Evolutionary conservation across 2,797 vertebrate genomes (phyloP).

Genomic region (Heliangelus exortis): DNA sequence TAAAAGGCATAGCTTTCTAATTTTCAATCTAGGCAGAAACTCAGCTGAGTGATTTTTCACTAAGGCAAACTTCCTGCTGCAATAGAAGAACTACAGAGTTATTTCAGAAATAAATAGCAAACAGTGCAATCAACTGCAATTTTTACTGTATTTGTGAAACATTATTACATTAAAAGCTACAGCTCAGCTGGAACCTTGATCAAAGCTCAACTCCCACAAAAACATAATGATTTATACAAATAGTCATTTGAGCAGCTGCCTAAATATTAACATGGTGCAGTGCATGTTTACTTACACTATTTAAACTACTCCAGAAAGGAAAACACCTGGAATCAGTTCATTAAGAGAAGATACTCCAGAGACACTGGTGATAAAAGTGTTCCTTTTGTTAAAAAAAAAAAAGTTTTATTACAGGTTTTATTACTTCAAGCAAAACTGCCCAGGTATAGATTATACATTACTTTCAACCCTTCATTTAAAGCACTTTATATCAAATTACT

Average conservation of each 20-base stretch:
- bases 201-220: neutral
- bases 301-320: neutral
- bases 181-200: neutral
- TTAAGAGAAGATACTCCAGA: neutral
- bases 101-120: neutral
- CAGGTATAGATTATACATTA: neutral
- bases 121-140: neutral
- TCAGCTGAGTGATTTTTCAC: neutral
- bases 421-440: neutral
- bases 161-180: neutral
- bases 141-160: neutral
- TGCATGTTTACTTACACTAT: neutral
- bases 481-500: neutral
- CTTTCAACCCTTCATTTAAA: neutral
- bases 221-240: neutral
- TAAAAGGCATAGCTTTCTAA: neutral
- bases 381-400: too few species aligned
- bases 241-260: neutral
- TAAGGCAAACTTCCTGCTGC: neutral
- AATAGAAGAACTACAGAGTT: neutral
- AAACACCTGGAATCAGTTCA: neutral
- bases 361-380: neutral
- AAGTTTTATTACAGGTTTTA: neutral
- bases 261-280: constrained; percentile 3
- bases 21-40: neutral